phyloP scores from a whole-genome alignment of 2,113 vertebrate genomes.

The Pachyramphus minor region DNA sequence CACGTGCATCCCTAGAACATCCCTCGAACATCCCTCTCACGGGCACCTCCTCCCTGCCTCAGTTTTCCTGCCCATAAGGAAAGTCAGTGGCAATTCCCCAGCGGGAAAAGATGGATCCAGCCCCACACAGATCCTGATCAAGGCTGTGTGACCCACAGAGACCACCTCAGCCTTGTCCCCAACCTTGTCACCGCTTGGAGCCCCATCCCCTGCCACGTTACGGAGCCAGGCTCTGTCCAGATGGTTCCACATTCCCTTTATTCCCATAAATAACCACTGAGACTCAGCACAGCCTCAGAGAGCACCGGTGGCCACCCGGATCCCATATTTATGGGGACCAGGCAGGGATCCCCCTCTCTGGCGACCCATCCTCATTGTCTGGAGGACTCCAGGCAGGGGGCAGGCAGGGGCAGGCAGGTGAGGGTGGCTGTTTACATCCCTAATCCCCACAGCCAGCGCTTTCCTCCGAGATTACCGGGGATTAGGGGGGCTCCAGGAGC shows the following conservation, averaged over 20 bases:
- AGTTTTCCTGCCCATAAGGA: background rate
- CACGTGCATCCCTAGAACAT: background rate
- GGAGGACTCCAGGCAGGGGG: background rate
- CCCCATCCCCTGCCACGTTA: rapidly evolving
- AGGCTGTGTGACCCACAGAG: background rate
- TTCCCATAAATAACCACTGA: background rate
- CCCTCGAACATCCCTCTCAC: too few relatives aligned
- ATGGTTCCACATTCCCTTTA: background rate
- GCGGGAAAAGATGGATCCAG: background rate
- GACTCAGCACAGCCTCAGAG: background rate
- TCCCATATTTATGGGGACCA: rapidly evolving
- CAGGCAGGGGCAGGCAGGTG: background rate
- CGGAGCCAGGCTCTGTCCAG: background rate
- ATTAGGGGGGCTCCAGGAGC: conserved; percentile 32
- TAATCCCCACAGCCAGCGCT: background rate
- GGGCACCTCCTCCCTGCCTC: background rate
- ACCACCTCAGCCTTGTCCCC: background rate
- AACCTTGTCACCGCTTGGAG: background rate
- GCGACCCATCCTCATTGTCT: rapidly evolving
- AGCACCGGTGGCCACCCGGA: too few relatives aligned
- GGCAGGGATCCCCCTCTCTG: rapidly evolving
- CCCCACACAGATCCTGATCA: background rate
- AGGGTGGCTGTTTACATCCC: background rate
- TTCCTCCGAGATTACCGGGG: conserved; percentile 38
- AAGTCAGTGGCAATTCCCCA: background rate